Evolutionary conservation across 2,797 vertebrate species (phyloP).

Genomic region (Tragopan temminckii): DNA sequence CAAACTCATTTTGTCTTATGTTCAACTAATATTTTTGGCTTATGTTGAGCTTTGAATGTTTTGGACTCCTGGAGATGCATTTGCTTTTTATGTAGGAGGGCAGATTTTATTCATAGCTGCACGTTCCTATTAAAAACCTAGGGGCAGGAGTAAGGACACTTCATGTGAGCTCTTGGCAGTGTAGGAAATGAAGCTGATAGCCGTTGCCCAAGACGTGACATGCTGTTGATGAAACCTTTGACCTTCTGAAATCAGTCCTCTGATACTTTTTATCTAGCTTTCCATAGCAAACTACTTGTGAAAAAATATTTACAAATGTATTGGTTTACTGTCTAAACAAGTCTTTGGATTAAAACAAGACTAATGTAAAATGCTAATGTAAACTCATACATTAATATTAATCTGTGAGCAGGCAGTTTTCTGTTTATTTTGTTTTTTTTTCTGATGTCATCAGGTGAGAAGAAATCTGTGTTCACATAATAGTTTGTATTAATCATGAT

Average conservation of each 20-base stretch:
- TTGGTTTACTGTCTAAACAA: not conserved
- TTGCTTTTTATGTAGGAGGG: not conserved
- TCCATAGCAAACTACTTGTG: not conserved
- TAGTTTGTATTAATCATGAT: conserved; percentile 22
- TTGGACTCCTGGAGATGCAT: not conserved
- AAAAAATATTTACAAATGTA: not conserved
- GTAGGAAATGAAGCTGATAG: not conserved
- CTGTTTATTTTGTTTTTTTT: not conserved
- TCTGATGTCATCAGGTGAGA: not conserved
- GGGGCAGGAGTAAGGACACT: not conserved
- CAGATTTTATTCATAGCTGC: not conserved
- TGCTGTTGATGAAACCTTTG: not conserved
- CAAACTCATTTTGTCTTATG: not conserved
- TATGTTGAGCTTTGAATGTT: not conserved
- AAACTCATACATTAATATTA: conserved; percentile 9
- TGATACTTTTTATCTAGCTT: not conserved
- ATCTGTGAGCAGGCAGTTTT: not conserved
- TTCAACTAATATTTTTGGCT: not conserved
- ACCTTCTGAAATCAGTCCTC: not conserved
- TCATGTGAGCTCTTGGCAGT: not conserved
- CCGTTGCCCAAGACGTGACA: not conserved
- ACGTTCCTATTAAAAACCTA: not conserved
- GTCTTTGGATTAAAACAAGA: not conserved
- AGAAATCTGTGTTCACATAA: not conserved
- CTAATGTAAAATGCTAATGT: not conserved